Evolutionary conservation across 2,888 invertebrate species (phyloP).

Genomic region (Synanthedon vespiformis): DNA sequence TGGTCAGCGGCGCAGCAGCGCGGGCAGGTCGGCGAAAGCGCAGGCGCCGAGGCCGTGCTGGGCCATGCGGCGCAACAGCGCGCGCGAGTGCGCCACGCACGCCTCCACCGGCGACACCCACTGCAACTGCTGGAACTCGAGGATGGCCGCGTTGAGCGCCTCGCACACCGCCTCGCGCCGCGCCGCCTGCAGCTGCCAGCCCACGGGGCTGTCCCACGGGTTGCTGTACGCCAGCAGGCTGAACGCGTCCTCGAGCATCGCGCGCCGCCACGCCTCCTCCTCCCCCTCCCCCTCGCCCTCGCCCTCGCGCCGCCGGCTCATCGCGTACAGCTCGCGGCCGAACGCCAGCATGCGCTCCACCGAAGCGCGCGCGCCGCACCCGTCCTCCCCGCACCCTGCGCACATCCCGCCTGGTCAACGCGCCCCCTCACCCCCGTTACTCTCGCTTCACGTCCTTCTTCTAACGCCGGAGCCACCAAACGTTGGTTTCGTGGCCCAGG

Average conservation of each 20-base stretch:
- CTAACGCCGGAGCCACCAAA: background rate
- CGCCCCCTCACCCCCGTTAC: background rate
- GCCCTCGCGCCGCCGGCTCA: constrained; percentile 74
- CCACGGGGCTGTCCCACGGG: constrained; percentile 97
- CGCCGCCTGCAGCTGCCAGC: constrained; percentile 94
- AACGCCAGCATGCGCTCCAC: constrained; percentile 95
- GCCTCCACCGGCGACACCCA: constrained; percentile 93
- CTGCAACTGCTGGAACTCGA: constrained; percentile 92
- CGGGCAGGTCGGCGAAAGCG: constrained; percentile 93
- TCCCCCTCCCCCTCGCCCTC: too few relatives aligned
- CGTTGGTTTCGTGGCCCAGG: too few relatives aligned
- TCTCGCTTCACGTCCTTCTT: background rate
- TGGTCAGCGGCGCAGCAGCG: constrained; percentile 81
- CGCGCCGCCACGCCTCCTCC: too few relatives aligned
- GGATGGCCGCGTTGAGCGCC: constrained; percentile 96
- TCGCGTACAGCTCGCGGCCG: constrained; percentile 91
- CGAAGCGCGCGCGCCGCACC: constrained; percentile 81
- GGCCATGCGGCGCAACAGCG: constrained; percentile 91
- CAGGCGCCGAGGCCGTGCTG: constrained; percentile 90
- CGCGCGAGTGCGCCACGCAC: constrained; percentile 90
- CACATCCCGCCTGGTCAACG: background rate
- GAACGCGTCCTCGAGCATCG: constrained; percentile 97
- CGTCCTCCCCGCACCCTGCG: constrained; percentile 55
- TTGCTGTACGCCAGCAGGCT: constrained; percentile 97
- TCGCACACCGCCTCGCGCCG: constrained; percentile 95